Evolutionary conservation across 2,888 invertebrate species (phyloP).

Genomic region (Rhagonycha lutea): DNA sequence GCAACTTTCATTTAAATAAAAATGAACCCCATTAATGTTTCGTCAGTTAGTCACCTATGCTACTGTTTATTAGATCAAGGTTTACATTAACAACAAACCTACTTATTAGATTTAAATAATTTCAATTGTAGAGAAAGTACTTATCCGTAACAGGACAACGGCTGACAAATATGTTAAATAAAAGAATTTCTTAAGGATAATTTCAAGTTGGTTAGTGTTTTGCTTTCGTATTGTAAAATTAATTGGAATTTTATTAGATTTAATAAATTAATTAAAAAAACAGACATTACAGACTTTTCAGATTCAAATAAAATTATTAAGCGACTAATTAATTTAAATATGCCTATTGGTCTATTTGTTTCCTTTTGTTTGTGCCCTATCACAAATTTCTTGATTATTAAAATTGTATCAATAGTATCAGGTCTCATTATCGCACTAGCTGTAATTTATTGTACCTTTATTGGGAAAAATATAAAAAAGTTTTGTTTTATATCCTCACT

Average conservation of each 20-base stretch:
- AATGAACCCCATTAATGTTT: neutral
- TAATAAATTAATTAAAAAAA: neutral
- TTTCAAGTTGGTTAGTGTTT: neutral
- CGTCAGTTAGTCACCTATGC: neutral
- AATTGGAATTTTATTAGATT: neutral
- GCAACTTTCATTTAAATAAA: neutral
- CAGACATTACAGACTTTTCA: neutral
- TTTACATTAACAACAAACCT: neutral
- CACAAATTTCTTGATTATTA: neutral
- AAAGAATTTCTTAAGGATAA: neutral
- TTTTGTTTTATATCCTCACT: neutral
- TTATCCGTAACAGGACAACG: neutral
- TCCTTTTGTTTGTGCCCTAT: no score
- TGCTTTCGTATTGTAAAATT: neutral
- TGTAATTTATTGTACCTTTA: no score
- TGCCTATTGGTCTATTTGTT: neutral
- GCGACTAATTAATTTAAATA: neutral
- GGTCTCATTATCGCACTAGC: no score
- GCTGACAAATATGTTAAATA: neutral
- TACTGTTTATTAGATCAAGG: neutral
- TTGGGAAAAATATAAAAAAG: no score
- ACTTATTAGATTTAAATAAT: neutral
- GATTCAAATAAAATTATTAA: neutral
- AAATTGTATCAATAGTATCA: neutral
- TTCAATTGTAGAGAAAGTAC: neutral